Conservation (phyloP, 2,888 invertebrate species). For the Dione vanillae region DNA sequence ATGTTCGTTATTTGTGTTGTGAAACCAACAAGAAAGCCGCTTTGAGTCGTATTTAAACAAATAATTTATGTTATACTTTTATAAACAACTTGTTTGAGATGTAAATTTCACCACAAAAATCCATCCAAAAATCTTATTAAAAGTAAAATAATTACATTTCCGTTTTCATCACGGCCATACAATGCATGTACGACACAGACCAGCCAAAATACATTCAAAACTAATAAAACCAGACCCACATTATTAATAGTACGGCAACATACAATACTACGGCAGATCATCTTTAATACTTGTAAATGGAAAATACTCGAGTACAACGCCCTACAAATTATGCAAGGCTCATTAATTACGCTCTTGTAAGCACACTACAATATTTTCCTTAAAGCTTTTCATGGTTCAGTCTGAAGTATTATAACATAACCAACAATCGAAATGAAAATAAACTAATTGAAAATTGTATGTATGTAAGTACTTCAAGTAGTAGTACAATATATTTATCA, state of each 20-base stretch:
- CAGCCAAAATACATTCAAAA: not conserved
- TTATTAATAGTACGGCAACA: not conserved
- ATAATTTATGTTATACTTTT: not conserved
- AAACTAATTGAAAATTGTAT: not conserved
- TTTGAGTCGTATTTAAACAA: conserved; percentile 2
- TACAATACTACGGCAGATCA: not conserved
- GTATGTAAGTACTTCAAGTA: not conserved
- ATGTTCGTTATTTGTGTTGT: conserved; percentile 10
- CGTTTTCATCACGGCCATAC: not conserved
- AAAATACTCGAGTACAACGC: conserved; percentile 32
- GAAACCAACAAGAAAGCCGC: conserved; percentile 9
- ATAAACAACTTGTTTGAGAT: not conserved
- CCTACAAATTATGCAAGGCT: conserved; percentile 37
- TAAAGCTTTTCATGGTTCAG: conserved; percentile 22
- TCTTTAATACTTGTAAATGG: conserved; percentile 15
- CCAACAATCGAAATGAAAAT: conserved; percentile 10
- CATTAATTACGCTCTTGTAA: conserved; percentile 35
- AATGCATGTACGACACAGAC: no score
- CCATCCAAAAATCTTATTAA: no score
- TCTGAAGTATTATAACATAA: conserved; percentile 4
- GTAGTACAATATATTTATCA: not conserved
- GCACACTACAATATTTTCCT: conserved; percentile 32
- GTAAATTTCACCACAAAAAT: not conserved
- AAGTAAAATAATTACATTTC: no score
- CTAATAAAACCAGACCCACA: not conserved